These are phyloP conservation scores for Psittacula cyanocephala DNA, from an alignment of 2,113 vertebrate species.

Conservation along the genomic window DNA sequence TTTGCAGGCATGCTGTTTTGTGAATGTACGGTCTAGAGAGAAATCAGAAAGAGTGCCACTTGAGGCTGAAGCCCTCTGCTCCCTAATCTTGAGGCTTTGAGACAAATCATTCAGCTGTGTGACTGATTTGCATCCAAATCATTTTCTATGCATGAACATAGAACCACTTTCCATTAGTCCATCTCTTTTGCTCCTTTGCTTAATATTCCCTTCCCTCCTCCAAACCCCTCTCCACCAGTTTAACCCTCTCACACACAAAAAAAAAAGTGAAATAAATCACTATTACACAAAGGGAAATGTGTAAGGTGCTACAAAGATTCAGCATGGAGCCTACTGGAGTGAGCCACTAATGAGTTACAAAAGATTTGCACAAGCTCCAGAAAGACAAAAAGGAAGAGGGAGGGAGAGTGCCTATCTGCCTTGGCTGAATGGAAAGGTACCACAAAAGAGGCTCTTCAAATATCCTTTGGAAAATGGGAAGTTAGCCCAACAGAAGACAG, in stretches of 20 bases:
- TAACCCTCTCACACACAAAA: not conserved
- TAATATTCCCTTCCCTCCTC: not conserved
- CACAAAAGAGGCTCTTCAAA: slow-evolving; percentile 12
- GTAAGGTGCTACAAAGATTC: not conserved
- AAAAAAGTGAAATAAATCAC: not conserved
- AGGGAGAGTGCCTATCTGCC: not conserved
- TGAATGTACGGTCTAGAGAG: not conserved
- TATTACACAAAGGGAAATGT: not conserved
- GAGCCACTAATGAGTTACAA: slow-evolving; percentile 28
- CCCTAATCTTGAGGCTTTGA: slow-evolving; percentile 2
- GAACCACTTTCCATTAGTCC: not conserved
- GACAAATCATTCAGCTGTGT: slow-evolving; percentile 11
- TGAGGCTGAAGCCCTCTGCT: slow-evolving; percentile 8
- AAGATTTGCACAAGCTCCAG: not conserved
- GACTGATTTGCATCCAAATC: slow-evolving; percentile 48
- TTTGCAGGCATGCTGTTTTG: not conserved
- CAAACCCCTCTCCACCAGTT: not conserved
- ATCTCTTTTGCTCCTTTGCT: slow-evolving; percentile 18
- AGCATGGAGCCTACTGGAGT: not conserved
- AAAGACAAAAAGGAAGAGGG: not conserved
- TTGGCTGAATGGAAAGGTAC: slow-evolving; percentile 17
- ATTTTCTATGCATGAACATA: slow-evolving; percentile 27
- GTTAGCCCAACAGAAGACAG: not conserved
- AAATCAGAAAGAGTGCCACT: slow-evolving; percentile 31
- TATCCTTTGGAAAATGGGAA: slow-evolving; percentile 1